Percentiles rank a stretch among this genome's conserved stretches.
phyloP scores from a whole-genome alignment of 23 tunicate species.

The Halocynthia roretzi region DNA sequence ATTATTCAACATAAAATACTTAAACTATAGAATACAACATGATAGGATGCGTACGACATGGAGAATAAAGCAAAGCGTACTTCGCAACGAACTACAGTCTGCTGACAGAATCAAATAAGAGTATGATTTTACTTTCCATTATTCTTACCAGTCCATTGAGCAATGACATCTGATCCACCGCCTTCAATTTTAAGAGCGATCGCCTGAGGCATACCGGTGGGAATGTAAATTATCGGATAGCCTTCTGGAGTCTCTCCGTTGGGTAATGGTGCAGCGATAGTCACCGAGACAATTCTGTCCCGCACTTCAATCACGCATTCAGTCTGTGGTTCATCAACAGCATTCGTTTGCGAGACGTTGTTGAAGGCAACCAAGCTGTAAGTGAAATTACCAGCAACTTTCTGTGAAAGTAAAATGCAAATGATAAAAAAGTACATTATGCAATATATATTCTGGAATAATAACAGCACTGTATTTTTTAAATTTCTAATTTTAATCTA shows the following conservation, averaged over 20 bases:
- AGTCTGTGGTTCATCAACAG: background rate
- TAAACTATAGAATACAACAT: too few relatives aligned
- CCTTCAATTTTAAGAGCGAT: conserved; percentile 10
- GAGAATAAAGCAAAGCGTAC: too few relatives aligned
- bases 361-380: conserved; percentile 16
- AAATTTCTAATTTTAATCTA: too few relatives aligned
- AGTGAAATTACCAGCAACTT: conserved; percentile 12
- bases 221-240: conserved; percentile 5
- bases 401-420: background rate
- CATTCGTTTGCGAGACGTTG: conserved; percentile 6
- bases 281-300: background rate
- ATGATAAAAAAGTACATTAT: too few relatives aligned
- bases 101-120: too few relatives aligned
- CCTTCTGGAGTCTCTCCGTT: conserved; percentile 10
- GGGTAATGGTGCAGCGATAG: background rate
- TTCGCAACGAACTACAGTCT: too few relatives aligned
- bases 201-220: background rate
- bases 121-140: too few relatives aligned
- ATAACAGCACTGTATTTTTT: too few relatives aligned
- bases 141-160: background rate
- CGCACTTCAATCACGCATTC: conserved; percentile 9
- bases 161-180: conserved; percentile 4
- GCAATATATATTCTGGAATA: too few relatives aligned
- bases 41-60: too few relatives aligned
- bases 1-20: too few relatives aligned